A percentile compares a stretch with the other conserved stretches of the same genome.
Evolutionary conservation across 1,140 invertebrate species (phyloP).

Genomic region (Macrostomum lignano): DNA sequence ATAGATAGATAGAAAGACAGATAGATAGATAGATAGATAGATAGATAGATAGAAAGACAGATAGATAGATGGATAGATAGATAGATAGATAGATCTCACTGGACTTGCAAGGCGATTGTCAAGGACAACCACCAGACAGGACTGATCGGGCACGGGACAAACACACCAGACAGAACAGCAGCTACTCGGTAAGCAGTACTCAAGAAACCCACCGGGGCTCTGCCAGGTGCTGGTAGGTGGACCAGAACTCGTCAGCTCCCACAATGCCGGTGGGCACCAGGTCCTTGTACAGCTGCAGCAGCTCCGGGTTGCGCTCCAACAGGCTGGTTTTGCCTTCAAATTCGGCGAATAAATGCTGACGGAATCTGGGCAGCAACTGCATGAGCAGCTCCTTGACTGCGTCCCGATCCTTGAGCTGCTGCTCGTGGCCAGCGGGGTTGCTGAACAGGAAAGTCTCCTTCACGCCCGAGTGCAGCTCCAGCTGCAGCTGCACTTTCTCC

Average conservation of each 20-base stretch:
- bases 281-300: slow-evolving; percentile 38
- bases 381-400: slow-evolving; percentile 68
- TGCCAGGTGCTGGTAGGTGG: no score
- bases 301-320: slow-evolving; percentile 31
- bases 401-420: slow-evolving; percentile 62
- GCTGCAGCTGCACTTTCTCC: slow-evolving; percentile 88
- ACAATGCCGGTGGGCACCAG: slow-evolving; percentile 72
- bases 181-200: no score
- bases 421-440: slow-evolving; percentile 47
- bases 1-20: no score
- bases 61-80: no score
- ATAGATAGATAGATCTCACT: no score
- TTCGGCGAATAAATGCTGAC: slow-evolving; percentile 67
- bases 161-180: no score
- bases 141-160: no score
- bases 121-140: no score
- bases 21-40: no score
- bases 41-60: no score
- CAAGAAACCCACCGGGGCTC: no score
- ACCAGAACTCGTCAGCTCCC: slow-evolving; percentile 84
- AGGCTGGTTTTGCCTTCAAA: slow-evolving; percentile 31
- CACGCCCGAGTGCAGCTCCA: slow-evolving; percentile 65
- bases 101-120: no score
- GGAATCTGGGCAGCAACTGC: slow-evolving; percentile 70
- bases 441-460: slow-evolving; percentile 92